A percentile compares a stretch with the other conserved stretches of the same genome.
Evolutionary conservation across 2,113 vertebrate genomes (phyloP).

Genomic region (Sus scrofa): DNA sequence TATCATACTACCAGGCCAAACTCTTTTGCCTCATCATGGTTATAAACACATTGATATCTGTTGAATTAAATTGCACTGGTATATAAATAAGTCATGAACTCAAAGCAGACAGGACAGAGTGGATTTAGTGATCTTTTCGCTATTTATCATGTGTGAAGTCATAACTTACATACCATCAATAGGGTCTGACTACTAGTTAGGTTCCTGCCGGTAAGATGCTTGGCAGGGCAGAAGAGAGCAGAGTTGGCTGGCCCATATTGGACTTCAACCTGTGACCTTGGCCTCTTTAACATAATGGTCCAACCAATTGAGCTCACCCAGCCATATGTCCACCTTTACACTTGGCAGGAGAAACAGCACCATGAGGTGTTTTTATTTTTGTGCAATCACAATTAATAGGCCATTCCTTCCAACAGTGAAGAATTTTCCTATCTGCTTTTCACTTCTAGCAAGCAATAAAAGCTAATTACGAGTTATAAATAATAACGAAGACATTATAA

Average conservation of each 20-base stretch:
- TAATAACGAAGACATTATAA: background rate
- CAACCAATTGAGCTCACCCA: background rate
- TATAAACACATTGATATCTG: background rate
- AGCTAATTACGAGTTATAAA: background rate
- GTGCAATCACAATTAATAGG: background rate
- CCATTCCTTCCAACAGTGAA: background rate
- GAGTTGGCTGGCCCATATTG: background rate
- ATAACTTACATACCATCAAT: background rate
- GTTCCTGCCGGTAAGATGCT: background rate
- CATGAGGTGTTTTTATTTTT: background rate
- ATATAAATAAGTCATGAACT: background rate
- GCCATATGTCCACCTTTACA: background rate
- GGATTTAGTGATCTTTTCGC: background rate
- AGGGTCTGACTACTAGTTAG: background rate
- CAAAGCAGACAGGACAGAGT: background rate
- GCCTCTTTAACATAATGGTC: background rate
- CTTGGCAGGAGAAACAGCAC: background rate
- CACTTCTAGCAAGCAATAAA: conserved; percentile 30
- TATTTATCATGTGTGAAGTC: background rate
- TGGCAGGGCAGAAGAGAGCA: background rate
- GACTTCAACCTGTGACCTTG: background rate
- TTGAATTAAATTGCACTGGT: background rate
- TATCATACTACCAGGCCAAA: background rate
- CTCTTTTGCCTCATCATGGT: background rate
- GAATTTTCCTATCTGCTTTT: conserved; percentile 13